phyloP scores from a whole-genome alignment of 30 jellyfish, hydroid and myxozoan genomes.

The Mastigias papua region DNA sequence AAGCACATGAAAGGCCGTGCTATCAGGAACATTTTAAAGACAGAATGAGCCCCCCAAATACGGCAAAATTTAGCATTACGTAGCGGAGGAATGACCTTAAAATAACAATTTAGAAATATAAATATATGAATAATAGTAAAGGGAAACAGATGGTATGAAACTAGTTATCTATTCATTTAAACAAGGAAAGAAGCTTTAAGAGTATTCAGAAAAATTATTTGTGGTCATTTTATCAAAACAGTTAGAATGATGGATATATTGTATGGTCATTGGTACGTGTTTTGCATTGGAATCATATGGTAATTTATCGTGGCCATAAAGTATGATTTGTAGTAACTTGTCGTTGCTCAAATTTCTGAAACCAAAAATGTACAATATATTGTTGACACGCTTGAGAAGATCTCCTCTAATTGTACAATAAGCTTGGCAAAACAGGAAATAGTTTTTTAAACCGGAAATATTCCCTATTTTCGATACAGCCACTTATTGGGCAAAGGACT shows the following conservation, averaged over 20 bases:
- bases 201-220: not conserved
- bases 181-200: not conserved
- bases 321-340: slow-evolving; percentile 9
- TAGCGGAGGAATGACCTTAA: not conserved
- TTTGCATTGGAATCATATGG: slow-evolving; percentile 19
- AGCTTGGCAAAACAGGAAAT: slow-evolving; percentile 29
- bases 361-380: slow-evolving; percentile 8
- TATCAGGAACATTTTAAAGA: too few relatives aligned
- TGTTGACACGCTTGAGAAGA: slow-evolving; percentile 16
- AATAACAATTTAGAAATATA: not conserved
- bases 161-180: not conserved
- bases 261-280: not conserved
- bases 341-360: not conserved
- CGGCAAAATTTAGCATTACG: not conserved
- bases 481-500: slow-evolving; percentile 12
- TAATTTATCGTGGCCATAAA: slow-evolving; percentile 22
- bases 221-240: not conserved
- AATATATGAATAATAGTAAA: not conserved
- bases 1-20: too few relatives aligned
- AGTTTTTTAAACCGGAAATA: too few relatives aligned
- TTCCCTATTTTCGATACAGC: slow-evolving; percentile 7
- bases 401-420: slow-evolving; percentile 20
- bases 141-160: not conserved
- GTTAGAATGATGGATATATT: not conserved
- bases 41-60: not conserved